phyloP scores from a whole-genome alignment of 2,888 invertebrate genomes.

The Meandrusa payeni region DNA sequence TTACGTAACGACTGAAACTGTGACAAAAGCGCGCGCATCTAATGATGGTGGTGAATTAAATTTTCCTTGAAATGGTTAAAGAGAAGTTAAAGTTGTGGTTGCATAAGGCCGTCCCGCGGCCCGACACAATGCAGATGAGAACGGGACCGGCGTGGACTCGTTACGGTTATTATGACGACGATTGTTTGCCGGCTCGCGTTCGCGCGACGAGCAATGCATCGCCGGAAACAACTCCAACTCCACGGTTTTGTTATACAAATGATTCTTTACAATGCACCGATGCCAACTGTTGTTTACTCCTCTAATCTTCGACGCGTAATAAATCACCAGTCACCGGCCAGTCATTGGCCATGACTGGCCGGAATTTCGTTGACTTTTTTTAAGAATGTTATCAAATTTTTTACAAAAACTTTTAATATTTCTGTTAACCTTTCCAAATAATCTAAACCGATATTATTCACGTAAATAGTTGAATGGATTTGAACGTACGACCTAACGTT shows the following conservation, averaged over 20 bases:
- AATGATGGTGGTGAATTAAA: constrained; percentile 29
- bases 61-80: constrained; percentile 31
- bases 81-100: constrained; percentile 26
- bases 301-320: constrained; percentile 5
- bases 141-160: constrained; percentile 57
- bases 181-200: constrained; percentile 60
- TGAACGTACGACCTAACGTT: too few relatives aligned
- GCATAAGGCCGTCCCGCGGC: constrained; percentile 35
- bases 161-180: constrained; percentile 64
- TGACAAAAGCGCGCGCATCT: constrained; percentile 12
- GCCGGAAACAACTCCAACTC: constrained; percentile 37
- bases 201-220: constrained; percentile 46
- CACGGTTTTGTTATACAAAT: constrained; percentile 53
- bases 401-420: too few relatives aligned
- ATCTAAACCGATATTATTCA: too few relatives aligned
- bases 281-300: constrained; percentile 9
- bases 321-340: constrained; percentile 4
- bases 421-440: too few relatives aligned
- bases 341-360: neutral
- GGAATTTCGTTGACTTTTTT: too few relatives aligned
- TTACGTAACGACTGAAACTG: neutral
- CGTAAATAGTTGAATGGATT: too few relatives aligned
- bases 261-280: constrained; percentile 11
- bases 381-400: too few relatives aligned
- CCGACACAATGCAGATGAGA: constrained; percentile 58